Evolutionary conservation across 1,140 invertebrate species (phyloP).

Genomic region (Drusus annulatus): DNA sequence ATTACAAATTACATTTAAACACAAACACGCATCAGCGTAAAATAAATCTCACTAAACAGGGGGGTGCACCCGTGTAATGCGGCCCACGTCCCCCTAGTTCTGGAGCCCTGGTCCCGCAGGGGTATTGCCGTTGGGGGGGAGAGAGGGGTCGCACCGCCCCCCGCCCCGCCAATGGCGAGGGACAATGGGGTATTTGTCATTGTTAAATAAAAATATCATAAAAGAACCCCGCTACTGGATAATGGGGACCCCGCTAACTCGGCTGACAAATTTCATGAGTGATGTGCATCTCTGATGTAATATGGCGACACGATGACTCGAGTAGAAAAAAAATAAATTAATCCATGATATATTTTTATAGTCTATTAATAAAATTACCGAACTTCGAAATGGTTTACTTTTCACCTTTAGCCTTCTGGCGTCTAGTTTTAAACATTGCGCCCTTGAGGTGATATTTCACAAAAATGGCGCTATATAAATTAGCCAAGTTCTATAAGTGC

Average conservation of each 20-base stretch:
- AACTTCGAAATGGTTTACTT: too few species aligned
- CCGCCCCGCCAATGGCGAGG: slow-evolving; percentile 39
- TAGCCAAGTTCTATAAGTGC: too few species aligned
- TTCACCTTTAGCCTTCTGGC: too few species aligned
- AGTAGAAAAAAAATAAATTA: too few species aligned
- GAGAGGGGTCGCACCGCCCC: not conserved
- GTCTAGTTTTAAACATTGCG: too few species aligned
- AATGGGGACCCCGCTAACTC: slow-evolving; percentile 12
- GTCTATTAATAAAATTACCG: too few species aligned
- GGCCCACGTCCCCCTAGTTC: not conserved
- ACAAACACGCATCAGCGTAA: not conserved
- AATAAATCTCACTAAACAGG: slow-evolving; percentile 33
- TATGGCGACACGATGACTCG: not conserved
- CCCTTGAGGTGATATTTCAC: too few species aligned
- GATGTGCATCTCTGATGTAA: not conserved
- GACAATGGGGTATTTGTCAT: slow-evolving; percentile 42
- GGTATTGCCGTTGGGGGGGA: not conserved
- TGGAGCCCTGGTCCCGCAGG: too few species aligned
- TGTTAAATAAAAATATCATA: slow-evolving; percentile 46
- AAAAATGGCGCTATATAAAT: too few species aligned
- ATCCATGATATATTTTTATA: too few species aligned
- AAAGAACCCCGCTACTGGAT: not conserved
- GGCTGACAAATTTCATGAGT: slow-evolving; percentile 43
- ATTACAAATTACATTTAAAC: slow-evolving; percentile 2
- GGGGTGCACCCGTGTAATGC: slow-evolving; percentile 36